Conservation (phyloP, 2,888 invertebrate genomes). For the Eumerus sabulonum region DNA sequence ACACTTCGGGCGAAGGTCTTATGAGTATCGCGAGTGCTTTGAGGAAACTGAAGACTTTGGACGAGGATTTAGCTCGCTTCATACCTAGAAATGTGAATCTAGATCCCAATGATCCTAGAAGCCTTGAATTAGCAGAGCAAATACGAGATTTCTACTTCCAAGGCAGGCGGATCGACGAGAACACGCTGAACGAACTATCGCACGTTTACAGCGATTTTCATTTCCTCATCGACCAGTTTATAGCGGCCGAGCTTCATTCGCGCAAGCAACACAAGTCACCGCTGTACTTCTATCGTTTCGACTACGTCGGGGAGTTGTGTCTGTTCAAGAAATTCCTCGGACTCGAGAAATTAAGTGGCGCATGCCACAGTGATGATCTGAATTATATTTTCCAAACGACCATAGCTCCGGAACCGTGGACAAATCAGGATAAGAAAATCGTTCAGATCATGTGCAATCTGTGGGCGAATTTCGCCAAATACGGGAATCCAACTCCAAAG, state of each 20-base stretch:
- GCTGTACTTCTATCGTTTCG: constrained; percentile 82
- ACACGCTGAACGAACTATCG: constrained; percentile 78
- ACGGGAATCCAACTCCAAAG: constrained; percentile 78
- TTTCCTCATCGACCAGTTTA: constrained; percentile 73
- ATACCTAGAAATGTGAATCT: constrained; percentile 75
- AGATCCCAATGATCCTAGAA: constrained; percentile 66
- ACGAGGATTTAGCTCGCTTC: constrained; percentile 73
- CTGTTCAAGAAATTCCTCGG: constrained; percentile 79
- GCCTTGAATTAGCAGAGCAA: constrained; percentile 70
- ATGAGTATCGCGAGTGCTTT: constrained; percentile 73
- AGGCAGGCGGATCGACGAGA: constrained; percentile 75
- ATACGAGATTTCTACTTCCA: constrained; percentile 79
- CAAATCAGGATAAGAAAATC: constrained; percentile 73
- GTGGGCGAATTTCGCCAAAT: constrained; percentile 84
- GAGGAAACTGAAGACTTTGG: constrained; percentile 72
- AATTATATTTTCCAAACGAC: constrained; percentile 81
- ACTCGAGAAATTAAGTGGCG: constrained; percentile 79
- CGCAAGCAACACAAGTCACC: constrained; percentile 75
- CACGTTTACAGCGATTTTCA: constrained; percentile 80
- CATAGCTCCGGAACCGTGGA: constrained; percentile 66
- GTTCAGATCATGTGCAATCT: constrained; percentile 80
- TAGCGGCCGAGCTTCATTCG: constrained; percentile 73
- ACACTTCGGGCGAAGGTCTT: constrained; percentile 81
- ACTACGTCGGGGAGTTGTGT: constrained; percentile 81
- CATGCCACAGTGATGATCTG: constrained; percentile 83